A percentile compares a stretch with the other conserved stretches of the same genome.
These are phyloP conservation scores for Terrapene triunguis DNA, from an alignment of 2,113 vertebrate genomes.

Conservation along the genomic window DNA sequence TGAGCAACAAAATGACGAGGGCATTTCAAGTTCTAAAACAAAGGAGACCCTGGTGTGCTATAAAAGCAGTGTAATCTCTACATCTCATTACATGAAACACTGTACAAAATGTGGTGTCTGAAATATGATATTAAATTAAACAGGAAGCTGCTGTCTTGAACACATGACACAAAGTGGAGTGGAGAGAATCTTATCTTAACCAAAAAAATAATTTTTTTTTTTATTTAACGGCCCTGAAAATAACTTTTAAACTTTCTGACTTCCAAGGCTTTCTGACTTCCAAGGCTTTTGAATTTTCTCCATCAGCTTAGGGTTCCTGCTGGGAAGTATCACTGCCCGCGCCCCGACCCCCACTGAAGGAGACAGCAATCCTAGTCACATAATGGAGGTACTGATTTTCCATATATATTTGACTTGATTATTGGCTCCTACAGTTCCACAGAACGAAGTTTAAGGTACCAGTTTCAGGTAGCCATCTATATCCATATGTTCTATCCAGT, in stretches of 20 bases:
- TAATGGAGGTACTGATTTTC: not conserved
- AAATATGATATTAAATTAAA: not conserved
- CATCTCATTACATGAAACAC: rapidly evolving
- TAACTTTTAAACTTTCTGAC: not conserved
- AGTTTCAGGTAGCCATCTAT: not conserved
- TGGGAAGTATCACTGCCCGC: not conserved
- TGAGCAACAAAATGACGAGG: rapidly evolving
- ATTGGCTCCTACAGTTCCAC: not conserved
- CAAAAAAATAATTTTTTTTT: not conserved
- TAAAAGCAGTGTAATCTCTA: not conserved
- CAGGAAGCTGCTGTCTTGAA: not conserved
- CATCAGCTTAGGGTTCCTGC: not conserved
- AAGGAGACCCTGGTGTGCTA: not conserved
- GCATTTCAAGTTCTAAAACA: not conserved
- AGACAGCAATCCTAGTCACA: not conserved
- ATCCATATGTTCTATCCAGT: not conserved
- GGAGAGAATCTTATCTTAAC: not conserved
- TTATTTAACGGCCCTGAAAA: not conserved
- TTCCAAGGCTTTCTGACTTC: not conserved
- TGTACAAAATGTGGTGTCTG: not conserved
- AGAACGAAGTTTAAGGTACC: not conserved
- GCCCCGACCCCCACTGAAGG: not conserved
- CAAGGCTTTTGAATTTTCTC: not conserved
- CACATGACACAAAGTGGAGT: not conserved
- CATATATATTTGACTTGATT: not conserved